Evolutionary conservation across 2,888 invertebrate genomes (phyloP).

Genomic region (Dione vanillae): DNA sequence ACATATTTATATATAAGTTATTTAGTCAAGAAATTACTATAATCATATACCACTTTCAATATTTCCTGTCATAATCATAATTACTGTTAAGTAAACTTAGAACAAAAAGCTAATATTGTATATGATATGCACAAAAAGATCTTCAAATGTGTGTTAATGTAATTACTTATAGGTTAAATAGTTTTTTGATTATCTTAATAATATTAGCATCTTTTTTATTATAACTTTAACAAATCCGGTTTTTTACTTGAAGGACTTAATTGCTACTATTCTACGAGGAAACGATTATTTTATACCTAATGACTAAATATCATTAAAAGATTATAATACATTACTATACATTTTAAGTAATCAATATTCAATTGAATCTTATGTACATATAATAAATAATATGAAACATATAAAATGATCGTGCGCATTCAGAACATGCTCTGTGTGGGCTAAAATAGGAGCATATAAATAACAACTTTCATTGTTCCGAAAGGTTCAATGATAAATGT

Average conservation of each 20-base stretch:
- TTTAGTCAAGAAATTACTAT: constrained; percentile 2
- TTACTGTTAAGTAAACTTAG: constrained; percentile 9
- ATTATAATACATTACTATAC: neutral
- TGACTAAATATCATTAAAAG: neutral
- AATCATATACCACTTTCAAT: neutral
- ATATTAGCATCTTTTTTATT: neutral
- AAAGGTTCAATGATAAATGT: constrained; percentile 70
- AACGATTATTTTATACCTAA: too few relatives aligned
- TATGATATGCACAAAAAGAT: constrained; percentile 30
- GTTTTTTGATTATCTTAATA: neutral
- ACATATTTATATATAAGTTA: neutral
- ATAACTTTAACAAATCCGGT: neutral
- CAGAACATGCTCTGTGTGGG: constrained; percentile 69
- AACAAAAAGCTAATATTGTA: constrained; percentile 26
- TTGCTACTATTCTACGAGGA: too few relatives aligned
- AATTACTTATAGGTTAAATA: constrained; percentile 2
- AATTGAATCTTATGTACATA: neutral
- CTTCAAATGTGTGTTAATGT: constrained; percentile 3
- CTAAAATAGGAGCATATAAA: constrained; percentile 69
- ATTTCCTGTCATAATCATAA: constrained; percentile 9
- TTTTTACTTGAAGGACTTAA: too few relatives aligned
- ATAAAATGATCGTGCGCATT: constrained; percentile 68
- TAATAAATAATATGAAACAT: constrained; percentile 64
- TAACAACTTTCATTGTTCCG: constrained; percentile 69
- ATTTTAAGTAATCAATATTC: neutral